Conservation (phyloP, 2,797 vertebrate genomes). For the Cyclura pinguis region DNA sequence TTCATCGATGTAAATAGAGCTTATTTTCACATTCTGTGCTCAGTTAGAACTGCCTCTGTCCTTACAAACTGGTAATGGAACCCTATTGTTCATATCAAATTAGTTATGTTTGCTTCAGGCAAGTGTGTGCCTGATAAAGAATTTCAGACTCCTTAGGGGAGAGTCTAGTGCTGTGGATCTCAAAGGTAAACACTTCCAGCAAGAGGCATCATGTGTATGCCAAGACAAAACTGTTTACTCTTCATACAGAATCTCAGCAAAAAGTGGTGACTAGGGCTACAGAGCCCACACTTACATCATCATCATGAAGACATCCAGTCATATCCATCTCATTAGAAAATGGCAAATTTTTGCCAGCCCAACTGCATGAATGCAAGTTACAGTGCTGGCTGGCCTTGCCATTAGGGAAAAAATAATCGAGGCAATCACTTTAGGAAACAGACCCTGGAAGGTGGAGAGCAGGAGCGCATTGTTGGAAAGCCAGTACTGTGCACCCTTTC, state of each 20-base stretch:
- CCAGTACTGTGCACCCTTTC: background rate
- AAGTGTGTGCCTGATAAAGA: background rate
- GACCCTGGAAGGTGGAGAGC: too few relatives aligned
- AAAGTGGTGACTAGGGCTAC: background rate
- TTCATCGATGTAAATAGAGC: background rate
- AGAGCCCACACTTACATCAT: background rate
- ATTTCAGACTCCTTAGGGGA: background rate
- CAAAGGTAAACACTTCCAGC: background rate
- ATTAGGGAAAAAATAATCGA: background rate
- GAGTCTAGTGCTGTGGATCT: background rate
- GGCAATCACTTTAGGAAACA: background rate
- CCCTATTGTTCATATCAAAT: background rate
- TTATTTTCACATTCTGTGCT: background rate
- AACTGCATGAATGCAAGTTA: background rate
- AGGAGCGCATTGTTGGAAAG: background rate
- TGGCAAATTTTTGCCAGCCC: background rate
- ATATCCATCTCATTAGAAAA: background rate
- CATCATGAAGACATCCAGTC: background rate
- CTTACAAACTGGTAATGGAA: background rate
- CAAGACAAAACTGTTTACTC: slow-evolving; percentile 1
- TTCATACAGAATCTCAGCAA: background rate
- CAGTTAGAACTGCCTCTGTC: background rate
- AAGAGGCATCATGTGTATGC: background rate
- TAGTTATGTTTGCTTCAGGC: slow-evolving; percentile 1
- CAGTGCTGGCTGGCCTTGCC: background rate